Base-by-base conservation (phyloP, 2,888 invertebrate genomes). In the Tetanocera ferruginea region DNA sequence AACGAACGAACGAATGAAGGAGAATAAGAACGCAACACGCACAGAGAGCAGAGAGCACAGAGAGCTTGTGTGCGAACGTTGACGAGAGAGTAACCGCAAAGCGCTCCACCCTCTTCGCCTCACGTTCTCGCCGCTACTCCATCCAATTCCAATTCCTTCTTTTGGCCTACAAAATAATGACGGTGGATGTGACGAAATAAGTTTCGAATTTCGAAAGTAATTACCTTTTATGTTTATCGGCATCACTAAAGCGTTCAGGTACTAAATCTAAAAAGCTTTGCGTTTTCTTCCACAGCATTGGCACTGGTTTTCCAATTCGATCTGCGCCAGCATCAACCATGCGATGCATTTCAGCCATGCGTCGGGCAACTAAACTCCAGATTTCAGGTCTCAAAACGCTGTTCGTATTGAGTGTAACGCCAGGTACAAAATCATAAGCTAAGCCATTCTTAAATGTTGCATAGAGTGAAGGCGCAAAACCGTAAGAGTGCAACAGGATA, bases 361-460 rank as follows among this genome's bases (percentile, higher is more conserved):
- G 93, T 83, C 90, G 91, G 0, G 97, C 97, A 17, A 98, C 93
- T 80, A 95, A 90, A 51, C 91, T 91, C 91, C 94, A 96, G 82
- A 97, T 92, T 83, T 92, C 91, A 11, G 92, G 92, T 81, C 93
- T 89, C 74, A 91, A 89, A 6, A 96, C 94, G 80, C 92, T 92
- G 60, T 93, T 91, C 23, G 91, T 90, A 80, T 92, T 94, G 25
- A 97, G 90, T n/a, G 95, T 95, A 79, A 92, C 92, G 66, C 99
- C 99, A 81, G 95, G 94, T 81, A 95, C 93, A 88, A 93, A 96
- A 89, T 96, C 94, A 89, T 98, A 99, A 57, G 95, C 95, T 82
- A 99, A 91, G 14, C 99, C 99, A 92, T 99, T 99, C 83, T 94
- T 92, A 90, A 99, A 99, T 67, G 95, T 94, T 70, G 96, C 98